Evolutionary conservation across 1,140 invertebrate species (phyloP).

Genomic region (Zaprionus vittiger): DNA sequence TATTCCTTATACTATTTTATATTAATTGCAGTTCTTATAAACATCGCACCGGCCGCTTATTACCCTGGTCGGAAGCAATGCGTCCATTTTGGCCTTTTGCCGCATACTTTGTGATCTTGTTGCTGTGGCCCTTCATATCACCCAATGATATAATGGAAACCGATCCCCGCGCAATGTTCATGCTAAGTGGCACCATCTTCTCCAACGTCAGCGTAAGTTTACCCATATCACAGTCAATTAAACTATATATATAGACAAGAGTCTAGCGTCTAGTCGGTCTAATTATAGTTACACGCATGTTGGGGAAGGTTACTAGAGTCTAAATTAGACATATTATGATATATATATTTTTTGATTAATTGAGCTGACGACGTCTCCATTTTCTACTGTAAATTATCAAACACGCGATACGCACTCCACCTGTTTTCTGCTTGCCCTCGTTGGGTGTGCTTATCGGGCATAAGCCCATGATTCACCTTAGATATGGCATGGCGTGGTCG

Average conservation of each 20-base stretch:
- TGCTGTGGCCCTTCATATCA: constrained; percentile 92
- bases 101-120: constrained; percentile 89
- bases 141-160: constrained; percentile 90
- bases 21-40: constrained; percentile 88
- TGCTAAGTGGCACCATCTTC: constrained; percentile 95
- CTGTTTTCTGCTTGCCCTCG: neutral
- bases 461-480: constrained; percentile 16
- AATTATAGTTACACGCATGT: constrained; percentile 6
- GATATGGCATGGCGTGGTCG: constrained; percentile 26
- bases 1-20: neutral
- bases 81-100: constrained; percentile 93
- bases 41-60: constrained; percentile 93
- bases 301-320: neutral
- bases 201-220: constrained; percentile 97
- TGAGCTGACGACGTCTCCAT: neutral
- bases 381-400: constrained; percentile 2
- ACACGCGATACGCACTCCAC: constrained; percentile 12
- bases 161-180: constrained; percentile 93
- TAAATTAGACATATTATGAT: neutral
- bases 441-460: constrained; percentile 6
- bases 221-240: neutral
- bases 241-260: neutral
- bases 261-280: neutral
- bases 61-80: constrained; percentile 89
- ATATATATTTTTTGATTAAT: neutral